phyloP scores from a whole-genome alignment of 2,797 vertebrate genomes.

The Picus viridis region DNA sequence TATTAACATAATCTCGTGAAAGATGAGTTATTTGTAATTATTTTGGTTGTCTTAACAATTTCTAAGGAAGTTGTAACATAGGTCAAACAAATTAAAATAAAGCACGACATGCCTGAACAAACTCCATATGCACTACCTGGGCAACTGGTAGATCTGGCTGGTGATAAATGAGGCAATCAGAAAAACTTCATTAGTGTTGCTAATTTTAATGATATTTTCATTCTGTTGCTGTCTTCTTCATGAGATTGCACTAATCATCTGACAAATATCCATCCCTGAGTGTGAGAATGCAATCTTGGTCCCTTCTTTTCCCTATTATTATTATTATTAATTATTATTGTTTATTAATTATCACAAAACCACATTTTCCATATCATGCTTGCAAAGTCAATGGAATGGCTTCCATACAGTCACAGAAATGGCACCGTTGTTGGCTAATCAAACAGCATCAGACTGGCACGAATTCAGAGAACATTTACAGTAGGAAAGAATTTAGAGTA shows the following conservation, averaged over 20 bases:
- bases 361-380: background rate
- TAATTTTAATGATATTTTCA: background rate
- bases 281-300: background rate
- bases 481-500: background rate
- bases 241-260: background rate
- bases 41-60: background rate
- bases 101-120: background rate
- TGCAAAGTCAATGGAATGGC: background rate
- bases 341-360: background rate
- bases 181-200: background rate
- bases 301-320: background rate
- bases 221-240: background rate
- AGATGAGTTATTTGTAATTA: background rate
- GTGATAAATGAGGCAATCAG: background rate
- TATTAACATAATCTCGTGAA: background rate
- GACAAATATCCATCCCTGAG: background rate
- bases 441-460: background rate
- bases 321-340: background rate
- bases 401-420: background rate
- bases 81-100: background rate
- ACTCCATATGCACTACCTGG: background rate
- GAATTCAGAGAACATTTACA: background rate
- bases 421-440: background rate
- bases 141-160: background rate
- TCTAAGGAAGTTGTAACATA: background rate